Conservation (phyloP, 2,113 vertebrate genomes). For the Poecilia latipinna region DNA sequence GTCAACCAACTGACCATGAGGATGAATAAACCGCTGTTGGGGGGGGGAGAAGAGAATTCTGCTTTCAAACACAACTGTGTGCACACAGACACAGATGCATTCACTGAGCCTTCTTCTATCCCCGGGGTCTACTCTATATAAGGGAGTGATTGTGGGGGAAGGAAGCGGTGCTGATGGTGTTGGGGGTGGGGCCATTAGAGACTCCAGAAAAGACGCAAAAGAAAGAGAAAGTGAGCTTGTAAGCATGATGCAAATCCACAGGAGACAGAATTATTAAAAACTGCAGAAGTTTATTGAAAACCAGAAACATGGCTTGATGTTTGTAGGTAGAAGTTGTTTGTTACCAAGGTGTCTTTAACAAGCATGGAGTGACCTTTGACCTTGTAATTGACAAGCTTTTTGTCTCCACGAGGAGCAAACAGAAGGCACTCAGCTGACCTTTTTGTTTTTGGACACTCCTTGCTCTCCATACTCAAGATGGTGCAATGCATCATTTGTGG, state of each 20-base stretch:
- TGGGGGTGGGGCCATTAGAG: slow-evolving; percentile 31
- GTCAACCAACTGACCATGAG: slow-evolving; percentile 20
- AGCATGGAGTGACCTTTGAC: slow-evolving; percentile 56
- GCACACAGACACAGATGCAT: slow-evolving; percentile 36
- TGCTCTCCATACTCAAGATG: neutral
- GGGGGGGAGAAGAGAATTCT: slow-evolving; percentile 22
- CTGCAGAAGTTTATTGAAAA: neutral
- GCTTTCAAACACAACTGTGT: slow-evolving; percentile 57
- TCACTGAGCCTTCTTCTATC: slow-evolving; percentile 64
- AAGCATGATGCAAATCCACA: slow-evolving; percentile 5
- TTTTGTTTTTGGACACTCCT: slow-evolving; percentile 29
- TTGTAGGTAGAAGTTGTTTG: neutral
- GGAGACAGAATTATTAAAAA: slow-evolving; percentile 7
- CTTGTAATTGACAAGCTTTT: slow-evolving; percentile 61
- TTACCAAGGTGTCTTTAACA: slow-evolving; percentile 46
- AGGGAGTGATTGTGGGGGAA: slow-evolving; percentile 73
- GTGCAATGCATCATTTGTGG: neutral
- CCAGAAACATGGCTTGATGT: neutral
- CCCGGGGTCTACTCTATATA: slow-evolving; percentile 74
- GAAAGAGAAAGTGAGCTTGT: slow-evolving; percentile 55
- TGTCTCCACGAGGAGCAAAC: slow-evolving; percentile 45
- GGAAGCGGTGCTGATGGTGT: slow-evolving; percentile 29
- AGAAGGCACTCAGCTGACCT: slow-evolving; percentile 18
- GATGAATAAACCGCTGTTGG: slow-evolving; percentile 10
- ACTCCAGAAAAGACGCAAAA: slow-evolving; percentile 45